Percentiles rank a stretch among this genome's conserved stretches.
phyloP scores from a whole-genome alignment of 2,113 vertebrate genomes.

The Epinephelus lanceolatus region DNA sequence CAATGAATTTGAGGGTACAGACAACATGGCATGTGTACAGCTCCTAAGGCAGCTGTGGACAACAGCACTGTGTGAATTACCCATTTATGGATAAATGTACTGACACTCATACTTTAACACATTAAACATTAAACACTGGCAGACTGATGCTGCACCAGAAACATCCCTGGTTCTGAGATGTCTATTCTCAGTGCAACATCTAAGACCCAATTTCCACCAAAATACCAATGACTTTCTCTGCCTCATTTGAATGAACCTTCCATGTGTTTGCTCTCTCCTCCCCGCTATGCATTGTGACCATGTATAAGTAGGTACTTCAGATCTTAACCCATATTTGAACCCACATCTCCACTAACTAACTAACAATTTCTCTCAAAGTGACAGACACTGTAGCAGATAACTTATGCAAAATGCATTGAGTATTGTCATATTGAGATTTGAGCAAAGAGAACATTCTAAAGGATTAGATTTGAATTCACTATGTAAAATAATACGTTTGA shows the following conservation, averaged over 20 bases:
- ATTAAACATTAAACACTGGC: neutral
- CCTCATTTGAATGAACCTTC: neutral
- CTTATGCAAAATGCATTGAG: neutral
- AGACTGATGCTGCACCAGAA: too few relatives aligned
- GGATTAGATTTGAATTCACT: neutral
- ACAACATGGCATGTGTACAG: too few relatives aligned
- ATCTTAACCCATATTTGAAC: slow-evolving; percentile 24
- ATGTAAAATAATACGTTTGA: neutral
- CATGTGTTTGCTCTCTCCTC: neutral
- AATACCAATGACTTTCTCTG: neutral
- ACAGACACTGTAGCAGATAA: neutral
- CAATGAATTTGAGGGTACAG: too few relatives aligned
- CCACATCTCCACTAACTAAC: neutral
- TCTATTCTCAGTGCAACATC: too few relatives aligned
- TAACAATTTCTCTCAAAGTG: neutral
- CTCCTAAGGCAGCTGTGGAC: too few relatives aligned
- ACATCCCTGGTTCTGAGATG: too few relatives aligned
- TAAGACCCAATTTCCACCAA: neutral
- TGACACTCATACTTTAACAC: too few relatives aligned
- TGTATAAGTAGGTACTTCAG: neutral
- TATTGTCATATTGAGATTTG: slow-evolving; percentile 11
- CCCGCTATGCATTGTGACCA: neutral
- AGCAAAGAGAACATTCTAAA: neutral
- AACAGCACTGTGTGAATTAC: too few relatives aligned
- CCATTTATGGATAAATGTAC: too few relatives aligned